Base-by-base conservation (phyloP, 2,113 vertebrate species). In the Uria aalge region DNA sequence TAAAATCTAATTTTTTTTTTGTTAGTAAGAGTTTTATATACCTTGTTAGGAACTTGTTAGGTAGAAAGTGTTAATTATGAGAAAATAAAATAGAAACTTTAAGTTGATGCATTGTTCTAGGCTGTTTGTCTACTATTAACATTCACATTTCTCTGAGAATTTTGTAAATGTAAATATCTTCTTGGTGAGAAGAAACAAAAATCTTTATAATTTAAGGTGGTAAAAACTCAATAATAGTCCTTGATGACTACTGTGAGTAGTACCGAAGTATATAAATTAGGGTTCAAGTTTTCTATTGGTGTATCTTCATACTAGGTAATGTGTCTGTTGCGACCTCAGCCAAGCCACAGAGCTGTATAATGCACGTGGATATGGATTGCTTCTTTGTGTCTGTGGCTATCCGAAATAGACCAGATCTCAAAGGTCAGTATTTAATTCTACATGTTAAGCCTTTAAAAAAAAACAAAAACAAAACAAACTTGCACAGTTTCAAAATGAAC, bases 311-410 rank as follows among this genome's bases (percentile, higher is more conserved):
- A 93, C 86, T 97, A 98, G 98, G 98, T 97, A 97, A 94, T 96
- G 77, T 94, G 94, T 98, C 98, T 94, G 85, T 97, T 85, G 97
- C 97, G 92, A 98, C 86, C 79, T 97, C 98, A 96, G 84, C 98
- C 94, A 98, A 97, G 94, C 98, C 97, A 86, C 98, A 98, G 96
- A 99, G 98, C 72, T 99, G 99, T 96, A 99, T 99, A 94, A 98
- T 99, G 97, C 99, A 99, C 88, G 98, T 99, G 96, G 99, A 99
- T 98, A 99, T 99, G 99, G 99, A 99, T 98, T 99, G 99, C 98
- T 99, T 99, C 98, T 99, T 99, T 98, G 99, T 99, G 59, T 99
- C 99, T 85, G 99, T 99, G 90, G 99, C 99, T 97, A 99, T 99
- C 95, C 98, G 99, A 97, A 98, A 99, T 97, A 98, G 98, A 94